Percentiles rank a stretch among this genome's conserved stretches.
Evolutionary conservation across 2,113 vertebrate species (phyloP).

Genomic region (Neopipo cinnamomea): DNA sequence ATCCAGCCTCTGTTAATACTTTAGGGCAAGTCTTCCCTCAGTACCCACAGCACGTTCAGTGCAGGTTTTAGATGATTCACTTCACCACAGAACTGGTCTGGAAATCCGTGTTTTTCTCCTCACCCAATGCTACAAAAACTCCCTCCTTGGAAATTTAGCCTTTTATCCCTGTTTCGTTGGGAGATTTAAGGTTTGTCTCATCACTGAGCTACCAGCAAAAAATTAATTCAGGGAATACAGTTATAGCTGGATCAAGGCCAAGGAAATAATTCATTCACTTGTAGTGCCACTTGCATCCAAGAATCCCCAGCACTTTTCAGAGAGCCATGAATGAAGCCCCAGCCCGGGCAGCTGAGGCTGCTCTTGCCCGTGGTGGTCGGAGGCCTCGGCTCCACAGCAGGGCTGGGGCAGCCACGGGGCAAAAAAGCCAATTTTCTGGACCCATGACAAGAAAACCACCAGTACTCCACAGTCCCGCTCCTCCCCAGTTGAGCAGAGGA

Average conservation of each 20-base stretch:
- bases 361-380: neutral
- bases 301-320: constrained; percentile 27
- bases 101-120: neutral
- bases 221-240: constrained; percentile 54
- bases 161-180: neutral
- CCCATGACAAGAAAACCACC: neutral
- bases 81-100: neutral
- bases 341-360: neutral
- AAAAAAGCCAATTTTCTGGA: neutral
- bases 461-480: neutral
- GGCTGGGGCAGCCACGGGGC: rapidly evolving
- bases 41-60: neutral
- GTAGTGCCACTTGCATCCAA: constrained; percentile 13
- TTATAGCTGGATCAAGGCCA: constrained; percentile 35
- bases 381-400: neutral
- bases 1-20: neutral
- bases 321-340: neutral
- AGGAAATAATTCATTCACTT: constrained; percentile 33
- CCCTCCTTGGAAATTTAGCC: neutral
- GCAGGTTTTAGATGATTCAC: neutral
- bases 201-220: neutral
- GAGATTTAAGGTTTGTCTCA: constrained; percentile 13
- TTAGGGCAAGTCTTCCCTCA: neutral
- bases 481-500: neutral
- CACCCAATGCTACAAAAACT: neutral